Evolutionary conservation across 2,113 vertebrate species (phyloP).

Genomic region (Daphoenositta chrysoptera): DNA sequence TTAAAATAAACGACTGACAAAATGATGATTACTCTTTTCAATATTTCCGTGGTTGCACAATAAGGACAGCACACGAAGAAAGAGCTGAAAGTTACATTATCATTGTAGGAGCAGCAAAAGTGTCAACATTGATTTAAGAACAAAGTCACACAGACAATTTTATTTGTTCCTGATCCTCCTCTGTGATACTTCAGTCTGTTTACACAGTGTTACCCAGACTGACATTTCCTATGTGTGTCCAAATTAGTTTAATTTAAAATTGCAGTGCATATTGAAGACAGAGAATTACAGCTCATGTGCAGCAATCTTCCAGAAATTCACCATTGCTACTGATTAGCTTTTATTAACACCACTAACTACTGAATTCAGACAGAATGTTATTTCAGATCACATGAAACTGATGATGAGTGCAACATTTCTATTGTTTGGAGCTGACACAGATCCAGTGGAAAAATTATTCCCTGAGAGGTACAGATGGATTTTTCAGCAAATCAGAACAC

Average conservation of each 20-base stretch:
- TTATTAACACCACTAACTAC: slow-evolving; percentile 61
- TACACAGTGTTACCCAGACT: slow-evolving; percentile 43
- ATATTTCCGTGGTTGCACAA: background rate
- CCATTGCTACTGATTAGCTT: slow-evolving; percentile 59
- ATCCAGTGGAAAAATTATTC: slow-evolving; percentile 54
- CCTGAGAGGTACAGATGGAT: background rate
- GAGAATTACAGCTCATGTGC: slow-evolving; percentile 50
- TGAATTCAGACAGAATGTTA: slow-evolving; percentile 49
- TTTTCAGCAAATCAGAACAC: slow-evolving; percentile 48
- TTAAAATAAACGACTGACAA: slow-evolving; percentile 31
- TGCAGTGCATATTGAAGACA: slow-evolving; percentile 60
- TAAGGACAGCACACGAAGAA: background rate
- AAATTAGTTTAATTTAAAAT: slow-evolving; percentile 67
- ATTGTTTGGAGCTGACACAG: slow-evolving; percentile 53
- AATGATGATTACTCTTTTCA: slow-evolving; percentile 19
- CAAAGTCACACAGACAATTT: slow-evolving; percentile 22
- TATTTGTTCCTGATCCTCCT: slow-evolving; percentile 57
- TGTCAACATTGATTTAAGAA: slow-evolving; percentile 64
- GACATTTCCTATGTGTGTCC: slow-evolving; percentile 52
- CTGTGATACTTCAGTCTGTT: slow-evolving; percentile 50
- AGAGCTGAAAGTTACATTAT: slow-evolving; percentile 23
- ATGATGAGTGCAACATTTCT: slow-evolving; percentile 31
- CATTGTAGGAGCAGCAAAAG: slow-evolving; percentile 16
- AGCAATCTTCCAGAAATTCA: slow-evolving; percentile 47
- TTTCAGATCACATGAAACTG: slow-evolving; percentile 54